phyloP scores from a whole-genome alignment of 2,888 invertebrate species.

The Patella depressa region DNA sequence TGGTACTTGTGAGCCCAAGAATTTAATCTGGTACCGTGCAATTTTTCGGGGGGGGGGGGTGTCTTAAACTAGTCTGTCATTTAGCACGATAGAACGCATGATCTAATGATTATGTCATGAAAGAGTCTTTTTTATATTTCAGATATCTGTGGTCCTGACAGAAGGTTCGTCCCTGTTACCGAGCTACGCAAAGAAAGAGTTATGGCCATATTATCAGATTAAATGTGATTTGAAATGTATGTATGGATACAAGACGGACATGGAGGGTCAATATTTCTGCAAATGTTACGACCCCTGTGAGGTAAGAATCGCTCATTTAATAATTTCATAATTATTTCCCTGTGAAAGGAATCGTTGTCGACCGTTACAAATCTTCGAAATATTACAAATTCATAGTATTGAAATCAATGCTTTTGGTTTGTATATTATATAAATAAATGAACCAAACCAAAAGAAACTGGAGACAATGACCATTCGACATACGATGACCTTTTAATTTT shows the following conservation, averaged over 20 bases:
- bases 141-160: not conserved
- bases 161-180: not conserved
- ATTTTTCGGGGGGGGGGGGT: too few relatives aligned
- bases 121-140: not conserved
- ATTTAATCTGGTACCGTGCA: too few relatives aligned
- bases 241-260: conserved; percentile 44
- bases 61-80: too few relatives aligned
- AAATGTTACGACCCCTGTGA: conserved; percentile 41
- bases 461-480: too few relatives aligned
- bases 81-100: too few relatives aligned
- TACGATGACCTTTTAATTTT: not conserved
- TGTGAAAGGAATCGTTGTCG: not conserved
- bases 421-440: too few relatives aligned
- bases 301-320: conserved; percentile 30
- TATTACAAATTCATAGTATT: too few relatives aligned
- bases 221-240: conserved; percentile 33
- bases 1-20: too few relatives aligned
- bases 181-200: conserved; percentile 15
- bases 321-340: not conserved
- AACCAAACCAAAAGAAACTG: too few relatives aligned
- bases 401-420: too few relatives aligned
- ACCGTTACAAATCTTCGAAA: too few relatives aligned
- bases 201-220: conserved; percentile 25
- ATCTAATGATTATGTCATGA: too few relatives aligned
- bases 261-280: conserved; percentile 42